Evolutionary conservation across 2,888 invertebrate species (phyloP).

Genomic region (Drosophila pullipes): DNA sequence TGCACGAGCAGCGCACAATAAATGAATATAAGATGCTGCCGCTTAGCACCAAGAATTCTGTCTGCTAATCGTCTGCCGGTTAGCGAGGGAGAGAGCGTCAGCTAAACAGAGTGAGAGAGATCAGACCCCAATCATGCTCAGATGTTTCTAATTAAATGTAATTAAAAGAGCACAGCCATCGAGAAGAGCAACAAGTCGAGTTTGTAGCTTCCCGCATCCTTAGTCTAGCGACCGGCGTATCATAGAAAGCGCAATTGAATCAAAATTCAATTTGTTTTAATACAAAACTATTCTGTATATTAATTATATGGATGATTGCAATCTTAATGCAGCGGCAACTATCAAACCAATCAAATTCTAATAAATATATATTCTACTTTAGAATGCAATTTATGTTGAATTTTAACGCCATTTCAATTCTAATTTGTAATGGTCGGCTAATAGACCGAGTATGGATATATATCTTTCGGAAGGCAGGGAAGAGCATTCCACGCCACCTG

Average conservation of each 20-base stretch:
- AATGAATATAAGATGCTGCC: constrained; percentile 67
- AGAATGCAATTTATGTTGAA: constrained; percentile 1
- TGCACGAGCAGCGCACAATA: constrained; percentile 58
- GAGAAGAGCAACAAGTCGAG: constrained; percentile 29
- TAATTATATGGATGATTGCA: constrained; percentile 33
- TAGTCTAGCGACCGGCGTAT: constrained; percentile 3
- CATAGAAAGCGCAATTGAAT: constrained; percentile 54
- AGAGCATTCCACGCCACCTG: background rate
- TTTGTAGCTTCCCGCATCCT: constrained; percentile 49
- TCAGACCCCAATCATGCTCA: constrained; percentile 26
- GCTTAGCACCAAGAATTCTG: constrained; percentile 27
- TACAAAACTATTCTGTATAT: constrained; percentile 72
- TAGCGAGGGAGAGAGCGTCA: background rate
- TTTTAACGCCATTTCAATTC: background rate
- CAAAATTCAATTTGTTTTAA: constrained; percentile 76
- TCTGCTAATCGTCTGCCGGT: constrained; percentile 38
- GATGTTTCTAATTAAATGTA: constrained; percentile 67
- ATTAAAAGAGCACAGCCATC: constrained; percentile 50
- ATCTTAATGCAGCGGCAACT: constrained; percentile 47
- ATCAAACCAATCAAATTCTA: constrained; percentile 59
- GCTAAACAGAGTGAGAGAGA: background rate
- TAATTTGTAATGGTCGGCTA: background rate
- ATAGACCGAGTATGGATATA: background rate
- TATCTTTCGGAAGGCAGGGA: background rate
- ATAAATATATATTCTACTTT: constrained; percentile 45